Conservation (phyloP, 1,140 invertebrate species). For the Eumeta japonica region DNA sequence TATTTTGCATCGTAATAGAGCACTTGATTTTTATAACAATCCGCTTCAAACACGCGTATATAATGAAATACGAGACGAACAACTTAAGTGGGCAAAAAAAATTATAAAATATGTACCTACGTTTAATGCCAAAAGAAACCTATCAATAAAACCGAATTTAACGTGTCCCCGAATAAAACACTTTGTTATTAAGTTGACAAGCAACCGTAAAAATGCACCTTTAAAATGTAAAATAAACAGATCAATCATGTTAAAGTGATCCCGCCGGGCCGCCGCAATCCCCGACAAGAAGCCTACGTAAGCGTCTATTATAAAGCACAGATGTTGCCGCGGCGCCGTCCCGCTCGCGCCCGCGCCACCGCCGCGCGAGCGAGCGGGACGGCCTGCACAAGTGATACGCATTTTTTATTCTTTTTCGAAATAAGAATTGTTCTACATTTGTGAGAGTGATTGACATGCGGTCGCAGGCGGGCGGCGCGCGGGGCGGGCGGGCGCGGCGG, state of each 20-base stretch:
- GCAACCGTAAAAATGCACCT: slow-evolving; percentile 57
- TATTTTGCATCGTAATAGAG: no score
- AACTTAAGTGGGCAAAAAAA: no score
- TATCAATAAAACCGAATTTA: slow-evolving; percentile 57
- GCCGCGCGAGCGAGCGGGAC: slow-evolving; percentile 22
- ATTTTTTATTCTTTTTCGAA: slow-evolving; percentile 53
- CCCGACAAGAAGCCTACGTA: slow-evolving; percentile 55
- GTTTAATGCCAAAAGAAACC: slow-evolving; percentile 48
- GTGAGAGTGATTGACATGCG: slow-evolving; percentile 52
- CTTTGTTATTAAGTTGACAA: slow-evolving; percentile 59
- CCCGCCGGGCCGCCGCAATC: slow-evolving; percentile 47
- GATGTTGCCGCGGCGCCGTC: slow-evolving; percentile 45
- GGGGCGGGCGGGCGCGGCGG: no score
- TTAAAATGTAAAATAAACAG: slow-evolving; percentile 59
- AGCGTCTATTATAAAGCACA: slow-evolving; percentile 56
- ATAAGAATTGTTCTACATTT: slow-evolving; percentile 56
- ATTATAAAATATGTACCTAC: no score
- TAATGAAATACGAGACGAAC: no score
- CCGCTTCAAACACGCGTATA: no score
- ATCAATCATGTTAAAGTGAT: slow-evolving; percentile 57
- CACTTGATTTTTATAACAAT: no score
- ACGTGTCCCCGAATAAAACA: slow-evolving; percentile 54
- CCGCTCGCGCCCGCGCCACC: slow-evolving; percentile 19
- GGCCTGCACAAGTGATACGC: slow-evolving; percentile 42
- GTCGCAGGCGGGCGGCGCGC: slow-evolving; percentile 43